Percentiles rank a stretch among this genome's conserved stretches.
Conservation (phyloP, 35 echinoderm and acorn worm species). For the Holothuria glaberrima region DNA sequence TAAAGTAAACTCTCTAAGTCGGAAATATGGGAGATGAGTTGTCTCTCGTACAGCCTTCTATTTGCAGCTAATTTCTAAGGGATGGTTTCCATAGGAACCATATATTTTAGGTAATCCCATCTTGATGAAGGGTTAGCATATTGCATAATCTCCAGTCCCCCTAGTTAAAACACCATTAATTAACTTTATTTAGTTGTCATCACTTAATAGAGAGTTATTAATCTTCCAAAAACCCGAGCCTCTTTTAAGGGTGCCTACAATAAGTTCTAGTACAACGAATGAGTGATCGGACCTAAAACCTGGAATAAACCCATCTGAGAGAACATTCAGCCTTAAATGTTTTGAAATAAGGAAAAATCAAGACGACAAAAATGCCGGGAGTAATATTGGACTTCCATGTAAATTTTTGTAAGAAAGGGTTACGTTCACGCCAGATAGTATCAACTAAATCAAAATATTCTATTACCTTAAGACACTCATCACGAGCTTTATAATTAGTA, state of each 20-base stretch:
- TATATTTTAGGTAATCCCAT: conserved; percentile 2
- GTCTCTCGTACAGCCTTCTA: not conserved
- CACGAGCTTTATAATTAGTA: conserved; percentile 21
- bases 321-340: conserved; percentile 1
- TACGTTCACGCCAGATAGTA: not conserved
- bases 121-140: not conserved
- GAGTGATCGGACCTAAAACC: not conserved
- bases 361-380: not conserved
- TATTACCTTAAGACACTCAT: not conserved
- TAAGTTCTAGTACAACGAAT: not conserved
- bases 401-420: not conserved
- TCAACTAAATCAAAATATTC: not conserved
- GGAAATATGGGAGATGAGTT: not conserved
- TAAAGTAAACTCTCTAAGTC: not conserved
- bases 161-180: not conserved
- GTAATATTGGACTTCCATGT: not conserved
- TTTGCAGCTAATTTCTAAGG: conserved; percentile 8
- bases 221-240: conserved; percentile 6
- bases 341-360: conserved; percentile 1
- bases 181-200: not conserved
- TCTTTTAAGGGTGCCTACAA: not conserved
- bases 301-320: conserved; percentile 11
- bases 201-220: not conserved
- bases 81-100: conserved; percentile 1
- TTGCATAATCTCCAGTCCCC: not conserved